Evolutionary conservation across 35 echinoderm and acorn worm genomes (phyloP).

Genomic region (Amphiura filiformis): DNA sequence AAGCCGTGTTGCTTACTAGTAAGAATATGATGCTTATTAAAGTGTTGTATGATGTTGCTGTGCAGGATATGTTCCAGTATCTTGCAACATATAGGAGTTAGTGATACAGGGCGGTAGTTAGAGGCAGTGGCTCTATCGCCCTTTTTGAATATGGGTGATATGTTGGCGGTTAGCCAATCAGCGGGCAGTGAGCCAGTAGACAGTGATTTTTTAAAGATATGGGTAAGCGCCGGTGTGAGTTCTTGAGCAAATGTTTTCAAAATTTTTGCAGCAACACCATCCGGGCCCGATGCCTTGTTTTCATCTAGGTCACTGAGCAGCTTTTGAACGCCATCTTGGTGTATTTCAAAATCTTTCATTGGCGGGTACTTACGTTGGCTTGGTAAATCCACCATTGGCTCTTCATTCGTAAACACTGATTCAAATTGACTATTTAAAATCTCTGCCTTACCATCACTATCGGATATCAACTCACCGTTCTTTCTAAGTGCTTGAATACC

Average conservation of each 20-base stretch:
- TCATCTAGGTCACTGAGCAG: conserved; percentile 6
- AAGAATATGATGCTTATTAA: conserved; percentile 5
- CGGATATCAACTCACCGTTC: background rate
- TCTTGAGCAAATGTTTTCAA: background rate
- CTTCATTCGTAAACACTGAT: background rate
- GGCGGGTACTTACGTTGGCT: background rate
- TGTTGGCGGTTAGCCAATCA: conserved; percentile 11
- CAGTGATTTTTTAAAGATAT: conserved; percentile 11
- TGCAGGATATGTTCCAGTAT: conserved; percentile 29
- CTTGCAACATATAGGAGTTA: conserved; percentile 31
- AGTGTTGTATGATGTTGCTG: conserved; percentile 16
- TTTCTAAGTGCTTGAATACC: background rate
- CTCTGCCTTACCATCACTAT: background rate
- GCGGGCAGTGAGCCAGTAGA: background rate
- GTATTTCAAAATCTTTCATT: background rate
- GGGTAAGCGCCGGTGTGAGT: background rate
- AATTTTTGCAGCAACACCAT: background rate
- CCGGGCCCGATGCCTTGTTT: conserved; percentile 14
- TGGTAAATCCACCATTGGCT: background rate
- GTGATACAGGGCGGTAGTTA: conserved; percentile 29
- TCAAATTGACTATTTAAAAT: background rate
- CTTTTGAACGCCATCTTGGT: background rate
- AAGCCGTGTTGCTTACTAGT: background rate
- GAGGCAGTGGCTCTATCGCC: background rate
- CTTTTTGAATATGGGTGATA: conserved; percentile 25